Evolutionary conservation across 2,888 invertebrate species (phyloP), one percentile per base, ranked within the genome.

Genomic region (Onchidella celtica): DNA sequence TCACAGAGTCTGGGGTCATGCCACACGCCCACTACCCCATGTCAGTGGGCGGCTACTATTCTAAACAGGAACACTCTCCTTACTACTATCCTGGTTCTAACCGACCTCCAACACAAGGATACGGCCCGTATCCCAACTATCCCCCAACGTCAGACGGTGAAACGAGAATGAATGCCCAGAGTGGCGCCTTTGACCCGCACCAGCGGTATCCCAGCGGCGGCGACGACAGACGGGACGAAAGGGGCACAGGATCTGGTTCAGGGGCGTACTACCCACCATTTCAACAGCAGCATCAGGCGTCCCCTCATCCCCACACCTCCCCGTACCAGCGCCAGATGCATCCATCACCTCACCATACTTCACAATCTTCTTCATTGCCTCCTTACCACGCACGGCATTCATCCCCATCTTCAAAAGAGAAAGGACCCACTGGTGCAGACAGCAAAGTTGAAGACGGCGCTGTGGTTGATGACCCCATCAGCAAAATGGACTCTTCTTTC

Each of bases 51-150:
- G 57, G 68, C 0, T 68, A 66, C 57, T 77, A 77, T 17, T 34
- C 32, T 11, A 77, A 77, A 36, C 66, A 55, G 36, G 77, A 77
- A 4, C 9, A 63, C 17, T 40, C 55, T 21, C n/a, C 66, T 11
- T 70, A 70, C 32, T 78, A 78, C 32, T 78, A 57, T 29, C n/a
- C 61, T n/a, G 27, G 4, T 6, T 24, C 36, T 6, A 61, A 4
- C 27, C 36, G 69, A 29, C 29, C 14, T n/a, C 69, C 21, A 36
- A n/a, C 69, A 55, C n/a, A 2, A 9, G 59, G n/a, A 17, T 24
- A 3, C 29, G 38, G 59, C 21, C 0, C 17, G 0, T 72, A 61
- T 27, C 63, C 72, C 14, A 32, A 47, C 2, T 72, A 47, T 29
- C n/a, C 70, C 3, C 29, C 14, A 17, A 32, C 9, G 21, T 24